Evolutionary conservation across 2,113 vertebrate species (phyloP), one percentile per base, ranked within the genome.

Genomic region (Laticauda laticaudata): DNA sequence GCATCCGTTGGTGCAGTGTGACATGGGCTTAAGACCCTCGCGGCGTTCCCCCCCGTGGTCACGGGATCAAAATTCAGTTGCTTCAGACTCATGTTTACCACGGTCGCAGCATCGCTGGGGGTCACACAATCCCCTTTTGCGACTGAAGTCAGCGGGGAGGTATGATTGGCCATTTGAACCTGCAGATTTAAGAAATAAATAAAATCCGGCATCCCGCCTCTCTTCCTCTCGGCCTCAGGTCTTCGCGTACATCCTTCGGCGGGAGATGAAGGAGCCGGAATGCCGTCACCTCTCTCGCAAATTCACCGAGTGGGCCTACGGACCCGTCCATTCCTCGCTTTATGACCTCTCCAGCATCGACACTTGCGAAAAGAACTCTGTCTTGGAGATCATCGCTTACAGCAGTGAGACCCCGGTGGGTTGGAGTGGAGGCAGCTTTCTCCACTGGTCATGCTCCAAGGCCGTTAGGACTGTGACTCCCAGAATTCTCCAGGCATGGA

Each of bases 241-340:
- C 92, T 97, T 98, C 92, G 97, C 98, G 85, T 98, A 99, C 96
- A 99, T 99, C 92, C 97, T 99, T 81, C 97, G 98, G 95, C 97
- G 99, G 53, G 99, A 99, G 96, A 99, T 99, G 92, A 97, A 98
- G 0, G 98, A 98, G 20, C 97, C 97, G 0, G 96, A 98, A 93
- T 98, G 97, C 93, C 98, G 98, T 91, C 99, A 99, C 92, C 97
- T 99, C 95, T 99, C 99, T 26, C 98, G 99, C 61, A 99, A 99
- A 97, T 99, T 99, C 97, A 99, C 99, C 0, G 99, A 99, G 96
- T 99, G 99, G 99, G 99, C 98, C 34, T 99, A 99, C 0, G 99
- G 99, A 86, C 99, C 99, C 0, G 98, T 99, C 91, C 98, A 98
- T 92, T 98, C 98, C n/a, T 99, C 98, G 0, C 98, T 99, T 43